These are phyloP conservation scores for Dimorphilus gyrociliatus DNA, from an alignment of 2,888 invertebrate genomes.

Conservation along the genomic window DNA sequence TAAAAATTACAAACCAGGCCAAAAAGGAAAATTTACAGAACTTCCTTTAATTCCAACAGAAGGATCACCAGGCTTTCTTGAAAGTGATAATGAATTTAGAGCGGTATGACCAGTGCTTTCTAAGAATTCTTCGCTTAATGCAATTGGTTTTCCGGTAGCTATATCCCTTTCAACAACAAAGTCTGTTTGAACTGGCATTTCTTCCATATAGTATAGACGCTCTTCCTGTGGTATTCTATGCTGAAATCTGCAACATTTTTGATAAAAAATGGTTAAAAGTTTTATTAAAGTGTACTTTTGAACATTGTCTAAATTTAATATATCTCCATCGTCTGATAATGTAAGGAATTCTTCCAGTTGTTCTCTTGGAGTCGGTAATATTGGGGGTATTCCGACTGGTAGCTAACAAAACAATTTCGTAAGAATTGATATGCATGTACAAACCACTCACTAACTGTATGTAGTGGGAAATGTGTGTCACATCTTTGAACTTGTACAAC, in stretches of 20 bases:
- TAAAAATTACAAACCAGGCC: constrained; percentile 49
- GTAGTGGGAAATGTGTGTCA: constrained; percentile 9
- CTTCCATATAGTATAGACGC: constrained; percentile 16
- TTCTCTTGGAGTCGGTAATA: constrained; percentile 49
- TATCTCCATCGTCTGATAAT: constrained; percentile 52
- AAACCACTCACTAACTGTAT: constrained; percentile 11
- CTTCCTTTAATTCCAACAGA: constrained; percentile 56
- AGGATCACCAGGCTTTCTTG: constrained; percentile 55
- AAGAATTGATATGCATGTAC: constrained; percentile 2
- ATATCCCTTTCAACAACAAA: constrained; percentile 53
- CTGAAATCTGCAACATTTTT: constrained; percentile 13
- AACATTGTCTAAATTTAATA: constrained; percentile 52
- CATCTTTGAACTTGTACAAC: constrained; percentile 9
- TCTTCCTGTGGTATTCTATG: constrained; percentile 15
- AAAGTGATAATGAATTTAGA: constrained; percentile 61
- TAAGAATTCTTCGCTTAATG: constrained; percentile 41
- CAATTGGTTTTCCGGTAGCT: constrained; percentile 55
- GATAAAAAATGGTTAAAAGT: background rate
- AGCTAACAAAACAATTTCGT: constrained; percentile 14
- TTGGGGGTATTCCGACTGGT: constrained; percentile 46
- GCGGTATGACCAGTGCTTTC: constrained; percentile 48
- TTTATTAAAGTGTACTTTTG: constrained; percentile 43
- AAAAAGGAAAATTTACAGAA: constrained; percentile 63
- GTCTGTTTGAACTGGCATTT: constrained; percentile 23
- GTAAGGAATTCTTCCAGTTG: constrained; percentile 51